These are phyloP conservation scores for Balaeniceps rex DNA, from an alignment of 2,113 vertebrate species.

Conservation along the genomic window DNA sequence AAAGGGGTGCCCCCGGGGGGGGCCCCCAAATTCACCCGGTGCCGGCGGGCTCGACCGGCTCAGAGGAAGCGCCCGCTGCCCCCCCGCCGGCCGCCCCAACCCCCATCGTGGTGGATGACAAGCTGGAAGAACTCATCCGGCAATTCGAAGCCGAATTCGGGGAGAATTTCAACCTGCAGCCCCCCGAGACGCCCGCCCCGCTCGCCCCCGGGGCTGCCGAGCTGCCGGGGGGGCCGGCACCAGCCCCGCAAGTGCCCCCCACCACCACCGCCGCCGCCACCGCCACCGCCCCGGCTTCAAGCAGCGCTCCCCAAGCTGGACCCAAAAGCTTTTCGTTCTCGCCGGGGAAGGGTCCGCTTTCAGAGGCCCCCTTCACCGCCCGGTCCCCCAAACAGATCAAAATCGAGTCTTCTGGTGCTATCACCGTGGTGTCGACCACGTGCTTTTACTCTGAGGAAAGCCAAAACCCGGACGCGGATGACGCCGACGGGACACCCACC, in stretches of 20 bases:
- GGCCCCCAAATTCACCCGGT: constrained; percentile 16
- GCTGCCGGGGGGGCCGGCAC: not conserved
- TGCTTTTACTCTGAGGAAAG: constrained; percentile 83
- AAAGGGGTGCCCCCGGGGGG: constrained; percentile 76
- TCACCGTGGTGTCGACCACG: constrained; percentile 95
- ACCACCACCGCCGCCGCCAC: fast-evolving
- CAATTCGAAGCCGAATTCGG: constrained; percentile 97
- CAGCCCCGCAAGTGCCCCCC: constrained; percentile 6
- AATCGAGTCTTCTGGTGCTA: constrained; percentile 88
- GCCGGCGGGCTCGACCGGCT: not conserved
- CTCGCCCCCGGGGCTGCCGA: not conserved
- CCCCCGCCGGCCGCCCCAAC: not conserved
- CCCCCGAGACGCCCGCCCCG: constrained; percentile 40
- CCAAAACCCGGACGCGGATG: constrained; percentile 58
- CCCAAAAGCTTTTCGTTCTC: not conserved
- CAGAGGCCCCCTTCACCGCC: constrained; percentile 60
- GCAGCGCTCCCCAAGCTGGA: not conserved
- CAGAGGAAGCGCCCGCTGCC: not conserved
- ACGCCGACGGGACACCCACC: constrained; percentile 82
- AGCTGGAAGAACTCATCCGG: constrained; percentile 92
- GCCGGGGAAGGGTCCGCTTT: not conserved
- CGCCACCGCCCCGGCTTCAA: fast-evolving
- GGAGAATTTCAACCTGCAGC: constrained; percentile 71
- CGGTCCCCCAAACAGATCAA: constrained; percentile 90
- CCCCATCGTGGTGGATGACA: constrained; percentile 82